Evolutionary conservation across 2,113 vertebrate species (phyloP), one percentile per base, ranked within the genome.

Genomic region (Perca schrenkii): DNA sequence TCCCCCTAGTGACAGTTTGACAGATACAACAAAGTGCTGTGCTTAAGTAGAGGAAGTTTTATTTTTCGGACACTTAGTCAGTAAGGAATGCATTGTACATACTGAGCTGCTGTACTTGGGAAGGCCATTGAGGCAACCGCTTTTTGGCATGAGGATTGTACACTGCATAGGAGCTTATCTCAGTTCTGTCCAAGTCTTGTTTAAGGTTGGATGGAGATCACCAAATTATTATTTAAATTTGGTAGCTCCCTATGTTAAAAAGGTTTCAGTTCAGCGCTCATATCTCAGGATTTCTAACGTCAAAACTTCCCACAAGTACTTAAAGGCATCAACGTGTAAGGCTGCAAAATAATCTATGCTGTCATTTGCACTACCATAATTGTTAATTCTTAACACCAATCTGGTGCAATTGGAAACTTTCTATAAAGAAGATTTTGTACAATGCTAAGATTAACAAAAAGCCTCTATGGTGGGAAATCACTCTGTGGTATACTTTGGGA

Each of bases 1-100:
- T 79, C 34, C 76, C 52, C 73, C 50, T 58, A 73, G 81, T 83
- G 71, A 65, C 74, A 68, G 19, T 62, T n/a, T 69, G 79, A 61
- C 80, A 65, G 64, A 60, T 57, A 72, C 64, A 80, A 85, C 71
- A 70, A 83, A 91, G 75, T 89, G 85, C 57, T 46, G 43, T 49
- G 22, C 74, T 84, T 46, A 46, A 77, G 63, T 40, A 64, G 71
- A 83, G 75, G 79, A 86, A 83, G 69, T 70, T 83, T 72, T 71
- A 74, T 83, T 77, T 71, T 79, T 61, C 14, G 76, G 71, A 72
- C 57, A 60, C 72, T 84, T 49, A 50, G 69, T 62, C 14, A 40
- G 40, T 16, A 21, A 70, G 62, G 76, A 83, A 81, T 76, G 79
- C 73, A 58, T 66, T 77, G 53, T 72, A 72, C 49, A 69, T 19